Percentiles rank a stretch among this genome's conserved stretches.
These are phyloP conservation scores for Sycophila texana DNA, from an alignment of 2,888 invertebrate species.

Conservation along the genomic window DNA sequence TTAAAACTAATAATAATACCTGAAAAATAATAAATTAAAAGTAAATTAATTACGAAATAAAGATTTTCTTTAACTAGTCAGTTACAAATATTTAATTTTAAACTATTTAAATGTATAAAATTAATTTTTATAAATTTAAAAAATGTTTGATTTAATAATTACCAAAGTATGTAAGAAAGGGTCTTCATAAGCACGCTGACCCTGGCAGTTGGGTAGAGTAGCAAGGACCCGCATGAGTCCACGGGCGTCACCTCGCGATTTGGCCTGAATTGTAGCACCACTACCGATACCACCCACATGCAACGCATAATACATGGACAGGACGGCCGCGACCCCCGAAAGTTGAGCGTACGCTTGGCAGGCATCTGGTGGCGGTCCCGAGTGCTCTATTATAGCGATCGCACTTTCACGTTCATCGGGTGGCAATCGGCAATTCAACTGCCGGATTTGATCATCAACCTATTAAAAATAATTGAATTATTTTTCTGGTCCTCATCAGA, in stretches of 20 bases:
- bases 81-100: background rate
- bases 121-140: background rate
- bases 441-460: constrained; percentile 89
- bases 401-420: constrained; percentile 96
- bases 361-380: constrained; percentile 94
- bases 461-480: constrained; percentile 49
- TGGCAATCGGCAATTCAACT: constrained; percentile 89
- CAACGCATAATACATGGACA: constrained; percentile 96
- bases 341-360: constrained; percentile 95
- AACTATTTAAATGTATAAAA: background rate
- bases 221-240: constrained; percentile 92
- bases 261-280: constrained; percentile 63
- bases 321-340: constrained; percentile 92
- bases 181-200: constrained; percentile 95
- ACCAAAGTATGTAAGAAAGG: constrained; percentile 95
- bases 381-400: constrained; percentile 94
- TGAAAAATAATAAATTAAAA: constrained; percentile 58
- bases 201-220: constrained; percentile 92
- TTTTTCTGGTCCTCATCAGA: background rate
- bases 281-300: constrained; percentile 86
- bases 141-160: constrained; percentile 25
- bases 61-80: background rate
- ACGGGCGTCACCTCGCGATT: constrained; percentile 70
- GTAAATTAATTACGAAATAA: background rate
- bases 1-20: constrained; percentile 85